Evolutionary conservation across 2,113 vertebrate genomes (phyloP), one percentile per base, ranked within the genome.

Genomic region (Vidua chalybeata): DNA sequence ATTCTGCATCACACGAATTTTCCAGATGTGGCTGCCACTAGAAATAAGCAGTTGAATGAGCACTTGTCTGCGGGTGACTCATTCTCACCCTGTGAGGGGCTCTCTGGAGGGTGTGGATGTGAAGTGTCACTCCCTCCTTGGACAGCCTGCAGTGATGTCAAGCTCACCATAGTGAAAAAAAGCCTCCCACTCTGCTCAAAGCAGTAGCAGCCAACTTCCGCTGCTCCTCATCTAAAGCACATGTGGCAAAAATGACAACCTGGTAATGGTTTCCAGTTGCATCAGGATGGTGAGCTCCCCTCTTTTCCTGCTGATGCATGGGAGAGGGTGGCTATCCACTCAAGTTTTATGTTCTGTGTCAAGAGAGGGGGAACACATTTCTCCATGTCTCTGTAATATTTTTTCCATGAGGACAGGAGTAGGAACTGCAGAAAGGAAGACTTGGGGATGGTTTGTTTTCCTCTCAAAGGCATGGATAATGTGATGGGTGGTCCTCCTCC

Each of bases 1-100:
- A 49, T 89, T 94, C 77, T 0, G 2, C 49, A 39, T 41, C 58
- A 79, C 66, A 28, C 0, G 0, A 45, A 37, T 94, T 97, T 96
- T 97, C 84, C 90, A 91, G 58, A 82, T 84, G 62, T 55, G 39
- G 31, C 85, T 94, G 78, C 68, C 51, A 54, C 59, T 84, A 63
- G 69, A 82, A 95, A 89, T 54, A 56, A 82, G 69, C 48, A 45
- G 37, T 22, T 56, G 61, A 93, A 87, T 41, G 77, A 92, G 66
- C n/a, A 30, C 45, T 95, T 84, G 46, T 82, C 37, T 76, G 69
- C 0, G 13, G 7, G 41, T 95, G 93, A 84, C 61, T 93, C 87
- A 82, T 85, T 84, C 87, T 85, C 4, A 2, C 62, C 41, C 56
- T 41, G 14, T 24, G 54, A 72, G 77, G 69, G 54, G 52, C 84